Conservation (phyloP, 1,140 invertebrate species). For the Hylaeus volcanicus region DNA sequence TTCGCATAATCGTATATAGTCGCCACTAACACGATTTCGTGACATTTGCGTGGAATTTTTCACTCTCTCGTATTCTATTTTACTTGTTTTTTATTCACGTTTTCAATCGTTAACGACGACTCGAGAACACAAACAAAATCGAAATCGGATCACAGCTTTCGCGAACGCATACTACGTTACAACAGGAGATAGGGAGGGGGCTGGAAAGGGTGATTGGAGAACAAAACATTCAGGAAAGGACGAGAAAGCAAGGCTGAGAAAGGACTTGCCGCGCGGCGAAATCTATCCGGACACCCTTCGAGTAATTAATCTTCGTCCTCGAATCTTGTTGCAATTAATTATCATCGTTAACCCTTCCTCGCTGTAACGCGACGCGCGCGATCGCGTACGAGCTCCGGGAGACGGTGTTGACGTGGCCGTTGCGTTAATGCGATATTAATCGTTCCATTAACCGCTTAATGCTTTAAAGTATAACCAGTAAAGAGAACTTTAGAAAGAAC, state of each 20-base stretch:
- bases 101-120: slow-evolving; percentile 51
- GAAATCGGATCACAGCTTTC: slow-evolving; percentile 72
- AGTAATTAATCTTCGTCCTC: slow-evolving; percentile 21
- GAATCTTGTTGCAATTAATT: slow-evolving; percentile 39
- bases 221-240: slow-evolving; percentile 13
- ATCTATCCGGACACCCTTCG: background rate
- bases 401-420: background rate
- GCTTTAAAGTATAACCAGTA: no score
- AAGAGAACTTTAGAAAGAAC: no score
- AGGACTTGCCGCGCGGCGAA: slow-evolving; percentile 1
- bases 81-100: background rate
- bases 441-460: background rate
- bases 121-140: slow-evolving; percentile 58
- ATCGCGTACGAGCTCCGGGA: background rate
- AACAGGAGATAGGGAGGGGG: slow-evolving; percentile 42
- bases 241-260: slow-evolving; percentile 55
- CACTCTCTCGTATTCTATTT: background rate
- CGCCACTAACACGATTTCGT: slow-evolving; percentile 26
- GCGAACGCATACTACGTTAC: slow-evolving; percentile 60
- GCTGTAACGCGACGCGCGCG: background rate
- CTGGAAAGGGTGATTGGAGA: slow-evolving; percentile 1
- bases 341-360: background rate
- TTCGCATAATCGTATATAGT: slow-evolving; percentile 29
- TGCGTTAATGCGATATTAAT: slow-evolving; percentile 8
- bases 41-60: background rate